phyloP scores from a whole-genome alignment of 2,113 vertebrate genomes.

The Panurus biarmicus region DNA sequence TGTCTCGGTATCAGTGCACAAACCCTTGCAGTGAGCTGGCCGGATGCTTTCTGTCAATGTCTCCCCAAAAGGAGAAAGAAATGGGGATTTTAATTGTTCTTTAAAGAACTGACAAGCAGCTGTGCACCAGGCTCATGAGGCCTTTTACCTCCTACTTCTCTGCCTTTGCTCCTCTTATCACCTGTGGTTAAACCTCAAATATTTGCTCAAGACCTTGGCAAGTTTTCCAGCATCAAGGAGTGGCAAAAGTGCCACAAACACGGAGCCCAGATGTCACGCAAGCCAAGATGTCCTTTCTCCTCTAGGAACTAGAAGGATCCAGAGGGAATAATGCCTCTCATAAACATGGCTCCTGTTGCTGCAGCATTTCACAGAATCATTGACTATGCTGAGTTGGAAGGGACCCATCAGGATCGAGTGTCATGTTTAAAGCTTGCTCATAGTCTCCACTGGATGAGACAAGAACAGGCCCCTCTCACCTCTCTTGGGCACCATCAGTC shows the following conservation, averaged over 20 bases:
- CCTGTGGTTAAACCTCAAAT: conserved; percentile 36
- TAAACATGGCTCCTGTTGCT: fast-evolving
- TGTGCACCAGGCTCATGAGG: neutral
- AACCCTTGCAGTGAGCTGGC: neutral
- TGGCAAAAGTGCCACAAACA: neutral
- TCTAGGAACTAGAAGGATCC: neutral
- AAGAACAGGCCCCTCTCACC: neutral
- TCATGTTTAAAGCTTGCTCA: fast-evolving
- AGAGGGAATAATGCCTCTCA: neutral
- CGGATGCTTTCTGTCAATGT: neutral
- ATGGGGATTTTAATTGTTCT: neutral
- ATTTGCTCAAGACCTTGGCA: conserved; percentile 33
- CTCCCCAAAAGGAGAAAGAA: neutral
- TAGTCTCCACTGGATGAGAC: neutral
- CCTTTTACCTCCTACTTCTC: neutral
- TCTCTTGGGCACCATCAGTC: neutral
- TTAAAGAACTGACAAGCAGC: neutral
- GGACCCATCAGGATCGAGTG: neutral
- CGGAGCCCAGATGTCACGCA: neutral
- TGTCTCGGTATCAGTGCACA: neutral
- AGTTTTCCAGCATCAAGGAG: conserved; percentile 1
- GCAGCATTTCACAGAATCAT: neutral
- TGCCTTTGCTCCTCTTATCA: conserved; percentile 12
- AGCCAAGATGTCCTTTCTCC: too few species aligned
- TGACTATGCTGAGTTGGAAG: neutral